Base-by-base conservation (phyloP, 2,888 invertebrate species). In the Deilephila elpenor region DNA sequence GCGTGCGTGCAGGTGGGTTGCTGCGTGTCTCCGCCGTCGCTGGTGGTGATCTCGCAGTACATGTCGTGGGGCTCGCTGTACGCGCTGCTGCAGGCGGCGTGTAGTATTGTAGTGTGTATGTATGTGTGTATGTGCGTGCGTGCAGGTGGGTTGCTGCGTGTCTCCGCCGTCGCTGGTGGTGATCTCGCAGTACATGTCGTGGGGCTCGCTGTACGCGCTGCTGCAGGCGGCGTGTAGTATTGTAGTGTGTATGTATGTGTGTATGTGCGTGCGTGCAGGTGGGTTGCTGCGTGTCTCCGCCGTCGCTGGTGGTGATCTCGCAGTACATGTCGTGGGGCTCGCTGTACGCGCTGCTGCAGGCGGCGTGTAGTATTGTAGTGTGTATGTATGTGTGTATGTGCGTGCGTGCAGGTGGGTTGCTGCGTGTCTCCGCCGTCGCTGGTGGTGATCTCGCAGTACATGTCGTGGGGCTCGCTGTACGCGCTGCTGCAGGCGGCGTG, bases 241-340 rank as follows among this genome's bases (percentile, higher is more conserved):
- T 37, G 37, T 37, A 37, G 37, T n/a, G n/a, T n/a, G n/a, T n/a
- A n/a, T n/a, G n/a, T n/a, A n/a, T n/a, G n/a, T n/a, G n/a, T n/a
- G n/a, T n/a, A n/a, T 37, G 37, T 51, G 32, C n/a, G n/a, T n/a
- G n/a, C n/a, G n/a, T n/a, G n/a, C n/a, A n/a, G n/a, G n/a, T n/a
- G n/a, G n/a, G n/a, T n/a, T n/a, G 98, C 83, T 98, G 98, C 85
- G 98, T 98, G 88, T 96, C 97, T 51, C 98, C 98, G 0, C 98
- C 98, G 0, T 97, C 98, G 83, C 95, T 99, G 82, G 98, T 99
- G 74, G 98, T 99, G 73, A 98, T 99, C 81, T 98, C 97, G 83
- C 97, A 98, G 95, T 98, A 98, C 92, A 98, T 99, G 98, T 97
- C 98, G 59, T 97, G 98, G 93, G 99, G 99, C 70, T 99, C 99